Percentiles rank a stretch among this genome's conserved stretches.
Conservation (phyloP, 92 coral and sea anemone species). For the Porites rus region DNA sequence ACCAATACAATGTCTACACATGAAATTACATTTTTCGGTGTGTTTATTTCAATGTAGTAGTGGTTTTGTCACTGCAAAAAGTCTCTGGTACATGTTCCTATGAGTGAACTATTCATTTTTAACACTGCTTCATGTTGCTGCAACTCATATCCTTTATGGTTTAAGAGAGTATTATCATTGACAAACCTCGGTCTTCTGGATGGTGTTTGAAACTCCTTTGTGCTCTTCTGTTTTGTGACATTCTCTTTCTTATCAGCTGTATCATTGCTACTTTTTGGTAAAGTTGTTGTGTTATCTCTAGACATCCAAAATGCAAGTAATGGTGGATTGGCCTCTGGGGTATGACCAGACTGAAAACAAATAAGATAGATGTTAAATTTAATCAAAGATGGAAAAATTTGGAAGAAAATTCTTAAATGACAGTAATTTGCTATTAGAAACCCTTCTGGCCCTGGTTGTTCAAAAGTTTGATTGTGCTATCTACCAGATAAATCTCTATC, state of each 20-base stretch:
- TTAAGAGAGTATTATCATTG: not conserved
- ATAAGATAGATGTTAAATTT: not conserved
- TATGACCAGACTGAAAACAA: conserved; percentile 76
- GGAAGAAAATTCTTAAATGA: not conserved
- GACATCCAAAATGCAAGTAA: conserved; percentile 83
- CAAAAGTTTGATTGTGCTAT: too few relatives aligned
- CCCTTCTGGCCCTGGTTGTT: too few relatives aligned
- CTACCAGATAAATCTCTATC: too few relatives aligned
- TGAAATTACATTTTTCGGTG: too few relatives aligned
- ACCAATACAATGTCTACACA: too few relatives aligned
- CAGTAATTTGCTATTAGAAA: not conserved
- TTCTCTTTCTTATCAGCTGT: not conserved
- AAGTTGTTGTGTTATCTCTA: conserved; percentile 51
- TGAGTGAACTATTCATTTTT: too few relatives aligned
- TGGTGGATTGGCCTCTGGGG: conserved; percentile 79
- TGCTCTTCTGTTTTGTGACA: conserved; percentile 31
- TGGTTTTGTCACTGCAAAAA: too few relatives aligned
- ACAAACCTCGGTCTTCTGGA: conserved; percentile 79
- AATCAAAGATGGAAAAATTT: too few relatives aligned
- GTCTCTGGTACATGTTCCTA: too few relatives aligned
- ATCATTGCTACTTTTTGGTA: conserved; percentile 2
- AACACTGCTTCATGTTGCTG: too few relatives aligned
- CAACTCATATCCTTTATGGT: not conserved
- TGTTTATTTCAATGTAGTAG: too few relatives aligned
- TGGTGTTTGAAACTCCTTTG: conserved; percentile 68